These are phyloP conservation scores for Uria aalge DNA, from an alignment of 2,113 vertebrate genomes.

Conservation along the genomic window DNA sequence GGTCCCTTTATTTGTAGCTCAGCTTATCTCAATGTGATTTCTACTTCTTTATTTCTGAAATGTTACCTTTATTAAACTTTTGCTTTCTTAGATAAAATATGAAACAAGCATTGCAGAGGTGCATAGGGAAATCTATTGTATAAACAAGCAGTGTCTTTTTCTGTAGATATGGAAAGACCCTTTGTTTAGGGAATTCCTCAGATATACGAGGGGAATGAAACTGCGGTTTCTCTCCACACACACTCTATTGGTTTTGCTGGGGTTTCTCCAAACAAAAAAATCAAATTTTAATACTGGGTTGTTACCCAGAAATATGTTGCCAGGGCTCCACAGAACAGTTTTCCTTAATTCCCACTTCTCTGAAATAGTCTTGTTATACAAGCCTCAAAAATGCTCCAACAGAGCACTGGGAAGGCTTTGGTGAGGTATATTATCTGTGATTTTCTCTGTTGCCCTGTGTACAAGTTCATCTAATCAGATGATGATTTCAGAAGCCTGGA, in stretches of 20 bases:
- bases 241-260: neutral
- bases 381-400: neutral
- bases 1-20: neutral
- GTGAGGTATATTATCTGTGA: neutral
- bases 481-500: neutral
- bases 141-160: neutral
- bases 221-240: neutral
- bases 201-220: neutral
- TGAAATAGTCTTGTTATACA: neutral
- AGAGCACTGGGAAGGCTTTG: neutral
- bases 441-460: neutral
- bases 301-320: neutral
- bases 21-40: neutral
- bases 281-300: neutral
- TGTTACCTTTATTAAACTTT: neutral
- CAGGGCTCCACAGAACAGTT: neutral
- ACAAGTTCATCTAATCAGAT: neutral
- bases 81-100: neutral
- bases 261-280: neutral
- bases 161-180: neutral
- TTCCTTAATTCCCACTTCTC: neutral
- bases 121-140: neutral
- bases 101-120: neutral
- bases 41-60: conserved; percentile 2
- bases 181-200: neutral